A percentile compares a stretch with the other conserved stretches of the same genome.
Evolutionary conservation across 2,888 invertebrate species (phyloP).

Genomic region (Muschampia plurimacula): DNA sequence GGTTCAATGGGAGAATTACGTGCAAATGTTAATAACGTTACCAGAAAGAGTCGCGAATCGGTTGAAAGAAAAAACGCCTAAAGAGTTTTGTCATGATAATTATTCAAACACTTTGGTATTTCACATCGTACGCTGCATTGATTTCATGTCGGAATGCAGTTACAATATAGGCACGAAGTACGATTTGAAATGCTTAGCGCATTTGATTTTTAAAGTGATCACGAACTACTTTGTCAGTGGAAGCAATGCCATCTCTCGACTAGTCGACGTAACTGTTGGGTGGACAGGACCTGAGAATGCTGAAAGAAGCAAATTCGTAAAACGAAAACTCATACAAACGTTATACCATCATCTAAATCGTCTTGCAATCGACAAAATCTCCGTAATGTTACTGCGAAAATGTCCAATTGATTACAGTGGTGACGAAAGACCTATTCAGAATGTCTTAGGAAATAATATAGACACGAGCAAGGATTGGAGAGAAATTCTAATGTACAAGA

Average conservation of each 20-base stretch:
- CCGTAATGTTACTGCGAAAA: conserved; percentile 81
- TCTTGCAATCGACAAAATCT: conserved; percentile 82
- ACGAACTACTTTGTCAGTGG: conserved; percentile 82
- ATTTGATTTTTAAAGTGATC: conserved; percentile 87
- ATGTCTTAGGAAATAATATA: conserved; percentile 81
- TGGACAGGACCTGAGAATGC: conserved; percentile 70
- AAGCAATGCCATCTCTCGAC: conserved; percentile 74
- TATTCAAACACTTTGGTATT: conserved; percentile 86
- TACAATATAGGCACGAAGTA: conserved; percentile 59
- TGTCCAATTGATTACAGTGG: conserved; percentile 73
- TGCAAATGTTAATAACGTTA: conserved; percentile 88
- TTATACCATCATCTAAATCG: conserved; percentile 85
- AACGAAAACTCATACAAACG: conserved; percentile 75
- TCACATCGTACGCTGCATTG: conserved; percentile 86
- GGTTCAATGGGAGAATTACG: conserved; percentile 79
- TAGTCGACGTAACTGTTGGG: conserved; percentile 84
- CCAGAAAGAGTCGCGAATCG: conserved; percentile 90
- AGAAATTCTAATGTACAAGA: conserved; percentile 82
- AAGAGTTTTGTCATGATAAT: conserved; percentile 83
- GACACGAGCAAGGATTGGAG: conserved; percentile 87
- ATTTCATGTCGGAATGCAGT: conserved; percentile 83
- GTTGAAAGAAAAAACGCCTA: conserved; percentile 82
- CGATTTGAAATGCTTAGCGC: conserved; percentile 76
- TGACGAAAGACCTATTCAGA: conserved; percentile 69
- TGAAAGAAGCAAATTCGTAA: conserved; percentile 65